Evolutionary conservation across 1,140 invertebrate species (phyloP), one percentile per base, ranked within the genome.

Genomic region (Ceratitis capitata): DNA sequence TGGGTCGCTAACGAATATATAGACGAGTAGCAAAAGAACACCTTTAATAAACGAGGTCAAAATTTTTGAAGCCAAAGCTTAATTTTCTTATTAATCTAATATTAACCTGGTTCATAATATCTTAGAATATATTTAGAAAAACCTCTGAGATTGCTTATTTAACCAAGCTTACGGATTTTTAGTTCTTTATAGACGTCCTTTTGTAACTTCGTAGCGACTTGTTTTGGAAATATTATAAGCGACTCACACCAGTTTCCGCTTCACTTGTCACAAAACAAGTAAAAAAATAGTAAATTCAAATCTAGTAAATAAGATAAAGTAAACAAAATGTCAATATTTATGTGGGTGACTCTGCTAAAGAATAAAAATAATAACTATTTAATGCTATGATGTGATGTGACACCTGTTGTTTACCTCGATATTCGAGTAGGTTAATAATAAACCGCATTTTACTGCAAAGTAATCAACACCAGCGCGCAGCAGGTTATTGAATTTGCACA

Each of bases 361-460:
- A n/a, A n/a, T n/a, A n/a, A n/a, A n/a, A n/a, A n/a, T n/a, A 32
- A 61, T 23, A 61, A 29, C 29, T 61, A 12, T 9, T 10, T 61
- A 14, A 61, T n/a, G 2, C 4, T 61, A 29, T 61, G 26, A 7
- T n/a, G 9, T 56, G 23, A n/a, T 56, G 3, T 39, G 32, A 69
- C 61, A 69, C 61, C 61, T 69, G 61, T 69, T 69, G 61, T 69
- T 69, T 39, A 69, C 61, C 32, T 69, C 32, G 61, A 39, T 69
- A 69, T 69, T n/a, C 39, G 61, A 69, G 61, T 29, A 69, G 6
- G n/a, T n/a, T 39, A 69, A 32, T n/a, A 53, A 19, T 12, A 29
- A 35, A 69, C 29, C 61, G 61, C 61, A 16, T 7, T 69, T 35
- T 19, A 32, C 16, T 69, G 35, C 32, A 35, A 35, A 39, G 29